Conservation (phyloP, 92 coral and sea anemone species). For the Palythoa grandiflora region DNA sequence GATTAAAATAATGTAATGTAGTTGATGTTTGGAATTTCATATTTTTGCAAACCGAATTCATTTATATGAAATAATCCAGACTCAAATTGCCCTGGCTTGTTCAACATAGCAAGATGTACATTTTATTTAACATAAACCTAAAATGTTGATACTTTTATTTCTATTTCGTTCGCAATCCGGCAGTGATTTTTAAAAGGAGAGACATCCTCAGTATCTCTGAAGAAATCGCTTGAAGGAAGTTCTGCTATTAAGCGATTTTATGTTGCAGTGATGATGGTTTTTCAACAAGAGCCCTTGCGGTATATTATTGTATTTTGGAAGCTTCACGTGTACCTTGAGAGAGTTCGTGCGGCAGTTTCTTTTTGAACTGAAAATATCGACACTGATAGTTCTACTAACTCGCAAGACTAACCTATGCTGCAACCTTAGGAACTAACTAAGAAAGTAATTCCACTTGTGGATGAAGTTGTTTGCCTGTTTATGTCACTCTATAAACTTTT, state of each 20-base stretch:
- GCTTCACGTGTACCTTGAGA: not conserved
- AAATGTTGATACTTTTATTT: not conserved
- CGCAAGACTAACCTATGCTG: too few species aligned
- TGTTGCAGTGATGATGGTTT: not conserved
- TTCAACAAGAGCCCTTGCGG: not conserved
- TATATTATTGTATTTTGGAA: not conserved
- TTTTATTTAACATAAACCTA: not conserved
- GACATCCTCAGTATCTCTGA: not conserved
- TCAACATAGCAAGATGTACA: not conserved
- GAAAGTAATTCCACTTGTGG: too few species aligned
- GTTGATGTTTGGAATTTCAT: not conserved
- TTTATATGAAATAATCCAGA: not conserved
- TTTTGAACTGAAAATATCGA: too few species aligned
- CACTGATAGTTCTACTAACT: too few species aligned
- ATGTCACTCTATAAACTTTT: too few species aligned
- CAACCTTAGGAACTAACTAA: too few species aligned
- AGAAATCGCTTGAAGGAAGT: too few species aligned
- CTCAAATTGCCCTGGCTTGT: not conserved
- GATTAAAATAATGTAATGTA: constrained; percentile 36
- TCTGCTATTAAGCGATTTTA: not conserved
- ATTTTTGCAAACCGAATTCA: not conserved
- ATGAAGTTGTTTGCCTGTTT: too few species aligned
- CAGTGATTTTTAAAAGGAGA: not conserved
- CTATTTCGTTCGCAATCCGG: not conserved
- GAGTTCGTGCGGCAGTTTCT: too few species aligned